A percentile compares a stretch with the other conserved stretches of the same genome.
These are phyloP conservation scores for Lepidonotus clava DNA, from an alignment of 2,888 invertebrate genomes.

Conservation along the genomic window DNA sequence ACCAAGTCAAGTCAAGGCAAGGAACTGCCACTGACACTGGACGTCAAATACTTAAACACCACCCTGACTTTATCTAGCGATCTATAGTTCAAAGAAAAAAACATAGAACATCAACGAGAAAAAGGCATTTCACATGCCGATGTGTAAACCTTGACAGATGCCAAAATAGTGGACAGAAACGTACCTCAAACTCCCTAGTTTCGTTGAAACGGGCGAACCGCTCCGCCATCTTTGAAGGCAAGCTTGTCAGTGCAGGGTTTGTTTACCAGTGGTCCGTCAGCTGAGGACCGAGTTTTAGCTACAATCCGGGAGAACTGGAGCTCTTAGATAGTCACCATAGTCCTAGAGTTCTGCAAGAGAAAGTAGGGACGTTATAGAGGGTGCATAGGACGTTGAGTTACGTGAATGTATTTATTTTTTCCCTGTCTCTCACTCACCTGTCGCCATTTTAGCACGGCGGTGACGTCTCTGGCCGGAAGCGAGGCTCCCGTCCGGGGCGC, in stretches of 20 bases:
- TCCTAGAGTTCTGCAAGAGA: conserved; percentile 2
- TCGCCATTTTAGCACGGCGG: not conserved
- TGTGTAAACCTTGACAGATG: no score
- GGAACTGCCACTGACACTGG: no score
- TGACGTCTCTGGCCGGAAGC: conserved; percentile 24
- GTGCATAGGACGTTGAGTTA: not conserved
- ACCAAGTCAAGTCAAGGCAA: no score
- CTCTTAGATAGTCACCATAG: not conserved
- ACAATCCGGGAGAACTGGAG: not conserved
- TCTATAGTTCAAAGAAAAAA: no score
- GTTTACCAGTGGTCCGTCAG: not conserved
- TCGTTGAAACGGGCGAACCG: conserved; percentile 17
- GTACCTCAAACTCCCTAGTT: not conserved
- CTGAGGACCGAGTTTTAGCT: not conserved
- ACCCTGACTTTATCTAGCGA: no score
- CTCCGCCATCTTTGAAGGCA: not conserved
- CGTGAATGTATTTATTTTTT: not conserved
- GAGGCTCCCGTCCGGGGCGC: not conserved
- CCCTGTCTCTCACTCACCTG: not conserved
- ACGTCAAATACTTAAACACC: no score
- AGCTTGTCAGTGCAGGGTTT: not conserved
- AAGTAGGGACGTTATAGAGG: not conserved
- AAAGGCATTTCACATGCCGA: no score
- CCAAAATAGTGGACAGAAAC: not conserved
- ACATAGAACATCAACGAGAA: no score